Conservation (phyloP, 2,888 invertebrate species). For the Phragmatobia fuliginosa region DNA sequence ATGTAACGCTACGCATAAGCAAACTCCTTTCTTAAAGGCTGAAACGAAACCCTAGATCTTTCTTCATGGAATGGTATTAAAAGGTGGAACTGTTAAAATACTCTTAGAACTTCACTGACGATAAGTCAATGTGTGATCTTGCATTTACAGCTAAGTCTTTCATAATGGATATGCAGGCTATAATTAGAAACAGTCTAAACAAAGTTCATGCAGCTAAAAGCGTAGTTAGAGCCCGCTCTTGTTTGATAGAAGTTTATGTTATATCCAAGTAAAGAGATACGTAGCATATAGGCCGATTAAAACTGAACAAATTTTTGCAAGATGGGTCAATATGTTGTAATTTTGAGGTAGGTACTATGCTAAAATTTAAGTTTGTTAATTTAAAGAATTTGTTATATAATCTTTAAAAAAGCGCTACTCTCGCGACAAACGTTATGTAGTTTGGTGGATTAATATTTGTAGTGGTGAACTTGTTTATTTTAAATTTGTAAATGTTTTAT, state of each 20-base stretch:
- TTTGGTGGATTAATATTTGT: too few species aligned
- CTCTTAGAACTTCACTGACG: not conserved
- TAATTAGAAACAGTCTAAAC: constrained; percentile 1
- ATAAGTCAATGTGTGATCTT: not conserved
- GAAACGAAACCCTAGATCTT: not conserved
- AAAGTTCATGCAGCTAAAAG: not conserved
- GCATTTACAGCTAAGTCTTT: not conserved
- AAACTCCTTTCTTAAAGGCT: not conserved
- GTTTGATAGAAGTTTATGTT: not conserved
- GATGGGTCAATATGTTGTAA: too few species aligned
- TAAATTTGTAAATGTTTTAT: too few species aligned
- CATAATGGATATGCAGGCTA: not conserved
- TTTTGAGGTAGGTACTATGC: too few species aligned
- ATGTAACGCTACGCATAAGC: not conserved
- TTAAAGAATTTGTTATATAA: too few species aligned
- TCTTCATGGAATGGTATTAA: not conserved
- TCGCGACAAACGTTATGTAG: too few species aligned
- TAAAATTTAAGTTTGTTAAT: too few species aligned
- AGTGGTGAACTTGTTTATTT: too few species aligned
- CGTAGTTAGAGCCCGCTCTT: not conserved
- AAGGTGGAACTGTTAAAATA: not conserved
- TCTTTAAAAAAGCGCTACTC: too few species aligned
- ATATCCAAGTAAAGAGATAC: not conserved
- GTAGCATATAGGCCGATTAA: too few species aligned
- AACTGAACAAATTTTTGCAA: too few species aligned